Conservation (phyloP, 2,113 vertebrate species). For the Lepus europaeus region DNA sequence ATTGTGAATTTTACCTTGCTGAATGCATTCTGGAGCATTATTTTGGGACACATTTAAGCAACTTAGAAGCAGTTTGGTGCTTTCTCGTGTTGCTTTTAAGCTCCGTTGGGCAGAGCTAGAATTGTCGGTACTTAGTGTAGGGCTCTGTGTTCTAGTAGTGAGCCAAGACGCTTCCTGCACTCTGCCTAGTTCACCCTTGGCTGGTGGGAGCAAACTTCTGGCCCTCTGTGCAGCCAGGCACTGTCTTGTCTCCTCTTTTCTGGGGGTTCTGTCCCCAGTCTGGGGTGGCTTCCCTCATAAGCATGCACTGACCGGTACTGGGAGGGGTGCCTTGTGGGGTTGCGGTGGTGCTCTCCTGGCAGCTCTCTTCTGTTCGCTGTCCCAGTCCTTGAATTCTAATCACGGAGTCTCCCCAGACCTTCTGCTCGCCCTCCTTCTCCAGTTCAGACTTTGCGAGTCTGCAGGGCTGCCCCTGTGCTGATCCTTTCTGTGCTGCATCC, state of each 20-base stretch:
- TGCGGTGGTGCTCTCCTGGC: too few species aligned
- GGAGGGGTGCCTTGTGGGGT: too few species aligned
- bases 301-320: neutral
- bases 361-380: neutral
- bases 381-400: neutral
- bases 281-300: neutral
- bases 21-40: neutral
- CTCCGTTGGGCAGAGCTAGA: neutral
- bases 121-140: neutral
- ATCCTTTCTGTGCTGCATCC: neutral
- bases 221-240: neutral
- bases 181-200: neutral
- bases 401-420: neutral
- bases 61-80: slow-evolving; percentile 2
- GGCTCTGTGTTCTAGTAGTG: neutral
- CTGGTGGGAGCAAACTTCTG: neutral
- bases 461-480: neutral
- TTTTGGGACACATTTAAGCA: neutral
- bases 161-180: neutral
- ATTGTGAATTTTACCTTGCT: neutral
- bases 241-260: neutral
- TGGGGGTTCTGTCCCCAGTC: neutral
- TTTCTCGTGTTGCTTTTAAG: slow-evolving; percentile 4
- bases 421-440: neutral
- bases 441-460: neutral